Conservation (phyloP, 2,797 vertebrate genomes). For the Sebastiscus albofasciatus region DNA sequence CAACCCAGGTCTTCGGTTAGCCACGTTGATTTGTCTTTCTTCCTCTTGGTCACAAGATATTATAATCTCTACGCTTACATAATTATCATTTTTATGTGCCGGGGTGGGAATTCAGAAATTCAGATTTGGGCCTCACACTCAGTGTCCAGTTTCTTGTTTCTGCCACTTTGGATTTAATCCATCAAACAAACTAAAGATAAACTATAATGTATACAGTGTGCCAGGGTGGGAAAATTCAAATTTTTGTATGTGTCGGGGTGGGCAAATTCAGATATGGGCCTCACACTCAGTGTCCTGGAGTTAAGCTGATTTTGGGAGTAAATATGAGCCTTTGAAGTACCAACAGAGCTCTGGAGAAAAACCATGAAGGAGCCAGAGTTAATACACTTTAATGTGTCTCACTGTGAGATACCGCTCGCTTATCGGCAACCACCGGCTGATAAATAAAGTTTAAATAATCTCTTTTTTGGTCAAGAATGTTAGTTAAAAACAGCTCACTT, state of each 20-base stretch:
- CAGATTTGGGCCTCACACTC: background rate
- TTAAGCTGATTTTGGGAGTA: constrained; percentile 83
- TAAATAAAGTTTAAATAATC: constrained; percentile 78
- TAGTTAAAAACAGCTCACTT: background rate
- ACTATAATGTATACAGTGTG: background rate
- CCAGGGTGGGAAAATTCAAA: background rate
- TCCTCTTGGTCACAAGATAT: background rate
- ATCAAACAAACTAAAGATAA: no score
- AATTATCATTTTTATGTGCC: constrained; percentile 1
- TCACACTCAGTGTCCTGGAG: constrained; percentile 47
- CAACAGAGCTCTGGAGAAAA: constrained; percentile 72
- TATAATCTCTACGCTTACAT: constrained; percentile 23
- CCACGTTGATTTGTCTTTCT: background rate
- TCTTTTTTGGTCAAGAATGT: constrained; percentile 59
- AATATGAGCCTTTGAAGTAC: constrained; percentile 86
- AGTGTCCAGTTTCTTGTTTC: constrained; percentile 12
- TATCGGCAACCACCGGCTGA: constrained; percentile 86
- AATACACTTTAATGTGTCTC: constrained; percentile 82
- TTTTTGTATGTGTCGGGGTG: background rate
- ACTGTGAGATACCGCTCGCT: constrained; percentile 84
- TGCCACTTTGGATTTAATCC: no score
- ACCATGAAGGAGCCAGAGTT: constrained; percentile 76
- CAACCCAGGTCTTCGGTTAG: background rate
- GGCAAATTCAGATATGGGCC: constrained; percentile 5
- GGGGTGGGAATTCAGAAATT: background rate